Percentiles rank a stretch among this genome's conserved stretches.
Conservation (phyloP, 2,888 invertebrate genomes). For the Lasioglossum pauxillum region DNA sequence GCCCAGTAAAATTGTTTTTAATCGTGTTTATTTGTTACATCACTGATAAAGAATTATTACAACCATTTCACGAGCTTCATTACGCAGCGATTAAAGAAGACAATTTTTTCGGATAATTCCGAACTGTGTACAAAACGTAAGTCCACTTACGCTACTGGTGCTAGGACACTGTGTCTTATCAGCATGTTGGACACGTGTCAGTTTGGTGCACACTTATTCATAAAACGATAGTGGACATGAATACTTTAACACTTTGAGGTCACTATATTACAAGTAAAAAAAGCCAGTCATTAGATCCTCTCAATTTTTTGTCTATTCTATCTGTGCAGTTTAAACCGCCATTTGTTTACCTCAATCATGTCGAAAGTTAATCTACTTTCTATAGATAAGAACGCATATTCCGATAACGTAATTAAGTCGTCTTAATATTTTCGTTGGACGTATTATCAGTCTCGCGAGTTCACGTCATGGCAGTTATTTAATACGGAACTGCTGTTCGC, state of each 20-base stretch:
- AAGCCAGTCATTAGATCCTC: neutral
- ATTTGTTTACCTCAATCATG: neutral
- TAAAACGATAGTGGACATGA: slow-evolving; percentile 39
- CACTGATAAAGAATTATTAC: neutral
- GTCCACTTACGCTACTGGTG: neutral
- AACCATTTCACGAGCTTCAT: neutral
- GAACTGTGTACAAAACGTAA: neutral
- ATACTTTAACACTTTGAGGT: slow-evolving; percentile 14
- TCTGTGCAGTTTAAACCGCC: neutral
- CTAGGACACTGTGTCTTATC: neutral
- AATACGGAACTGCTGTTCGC: neutral
- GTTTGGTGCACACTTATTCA: slow-evolving; percentile 50
- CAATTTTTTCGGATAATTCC: neutral
- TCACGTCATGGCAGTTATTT: neutral
- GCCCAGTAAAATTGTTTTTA: neutral
- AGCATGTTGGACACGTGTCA: neutral
- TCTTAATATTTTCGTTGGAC: neutral
- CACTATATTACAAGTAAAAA: neutral
- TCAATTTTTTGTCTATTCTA: neutral
- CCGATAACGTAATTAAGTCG: neutral
- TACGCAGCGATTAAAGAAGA: neutral
- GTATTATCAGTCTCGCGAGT: neutral
- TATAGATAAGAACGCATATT: too few species aligned
- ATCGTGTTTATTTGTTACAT: neutral
- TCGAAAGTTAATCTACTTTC: neutral